phyloP scores from a whole-genome alignment of 2,797 vertebrate genomes.

The Sparus aurata region DNA sequence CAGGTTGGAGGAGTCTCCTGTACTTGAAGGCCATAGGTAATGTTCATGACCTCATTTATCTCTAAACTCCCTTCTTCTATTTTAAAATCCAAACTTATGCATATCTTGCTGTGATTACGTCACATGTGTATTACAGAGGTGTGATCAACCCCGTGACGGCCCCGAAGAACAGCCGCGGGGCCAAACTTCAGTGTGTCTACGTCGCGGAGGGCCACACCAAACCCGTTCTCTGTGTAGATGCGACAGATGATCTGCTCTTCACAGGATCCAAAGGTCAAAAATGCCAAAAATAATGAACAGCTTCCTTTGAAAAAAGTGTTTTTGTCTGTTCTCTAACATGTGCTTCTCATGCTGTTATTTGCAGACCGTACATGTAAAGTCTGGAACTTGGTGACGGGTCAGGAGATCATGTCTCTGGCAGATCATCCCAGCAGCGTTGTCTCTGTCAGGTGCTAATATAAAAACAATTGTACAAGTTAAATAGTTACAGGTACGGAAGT shows the following conservation, averaged over 20 bases:
- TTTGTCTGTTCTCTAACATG: background rate
- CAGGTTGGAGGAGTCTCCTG: constrained; percentile 92
- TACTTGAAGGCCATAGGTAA: constrained; percentile 93
- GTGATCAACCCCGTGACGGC: constrained; percentile 91
- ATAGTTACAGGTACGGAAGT: background rate
- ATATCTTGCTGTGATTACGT: background rate
- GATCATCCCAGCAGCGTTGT: constrained; percentile 96
- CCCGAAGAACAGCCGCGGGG: constrained; percentile 81
- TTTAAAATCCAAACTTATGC: background rate
- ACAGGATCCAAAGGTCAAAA: constrained; percentile 95
- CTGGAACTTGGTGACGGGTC: constrained; percentile 98
- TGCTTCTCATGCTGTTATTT: constrained; percentile 12
- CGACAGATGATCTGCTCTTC: constrained; percentile 97
- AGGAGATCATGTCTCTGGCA: constrained; percentile 98
- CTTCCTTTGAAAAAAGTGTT: background rate
- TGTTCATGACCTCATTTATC: background rate
- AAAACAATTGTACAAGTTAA: background rate
- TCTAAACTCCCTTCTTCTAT: background rate
- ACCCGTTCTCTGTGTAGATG: constrained; percentile 94
- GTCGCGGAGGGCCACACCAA: constrained; percentile 97
- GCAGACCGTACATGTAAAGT: constrained; percentile 98
- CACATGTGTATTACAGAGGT: constrained; percentile 81
- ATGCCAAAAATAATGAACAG: rapidly evolving
- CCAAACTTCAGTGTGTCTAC: constrained; percentile 90
- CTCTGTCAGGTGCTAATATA: constrained; percentile 85